A percentile compares a stretch with the other conserved stretches of the same genome.
phyloP scores from a whole-genome alignment of 2,888 invertebrate genomes.

The Hydriomena furcata region DNA sequence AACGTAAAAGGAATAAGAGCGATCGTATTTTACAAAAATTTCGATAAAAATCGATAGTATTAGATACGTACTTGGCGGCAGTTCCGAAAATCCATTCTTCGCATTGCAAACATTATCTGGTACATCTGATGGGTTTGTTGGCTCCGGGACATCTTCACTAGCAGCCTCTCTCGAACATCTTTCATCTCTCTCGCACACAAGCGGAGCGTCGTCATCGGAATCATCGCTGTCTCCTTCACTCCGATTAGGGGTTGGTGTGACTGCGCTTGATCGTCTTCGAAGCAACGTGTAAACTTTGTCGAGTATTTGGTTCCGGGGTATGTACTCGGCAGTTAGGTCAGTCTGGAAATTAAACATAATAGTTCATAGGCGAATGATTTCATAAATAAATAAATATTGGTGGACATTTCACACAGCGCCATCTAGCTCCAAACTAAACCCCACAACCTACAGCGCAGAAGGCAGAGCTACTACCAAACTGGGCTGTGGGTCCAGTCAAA shows the following conservation, averaged over 20 bases:
- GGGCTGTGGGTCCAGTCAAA: too few relatives aligned
- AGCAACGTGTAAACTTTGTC: slow-evolving; percentile 10
- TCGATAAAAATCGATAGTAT: too few relatives aligned
- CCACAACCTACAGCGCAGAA: too few relatives aligned
- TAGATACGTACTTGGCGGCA: background rate
- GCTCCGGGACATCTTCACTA: background rate
- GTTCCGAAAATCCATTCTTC: background rate
- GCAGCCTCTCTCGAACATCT: background rate
- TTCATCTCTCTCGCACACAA: background rate
- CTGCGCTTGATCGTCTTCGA: background rate
- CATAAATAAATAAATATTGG: too few relatives aligned
- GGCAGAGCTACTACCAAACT: too few relatives aligned
- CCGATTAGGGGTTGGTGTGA: background rate
- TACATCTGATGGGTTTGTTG: background rate
- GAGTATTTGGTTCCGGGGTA: slow-evolving; percentile 9
- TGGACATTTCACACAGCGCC: too few relatives aligned
- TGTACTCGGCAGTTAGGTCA: background rate
- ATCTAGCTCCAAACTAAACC: too few relatives aligned
- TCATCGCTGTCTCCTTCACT: slow-evolving; percentile 4
- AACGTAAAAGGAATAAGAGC: too few relatives aligned
- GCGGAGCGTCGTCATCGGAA: background rate
- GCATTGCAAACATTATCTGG: background rate
- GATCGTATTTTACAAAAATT: too few relatives aligned
- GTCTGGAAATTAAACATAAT: slow-evolving; percentile 3
- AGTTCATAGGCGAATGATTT: too few relatives aligned